Conservation (phyloP, 1,140 invertebrate species). For the Cecropterus lyciades region DNA sequence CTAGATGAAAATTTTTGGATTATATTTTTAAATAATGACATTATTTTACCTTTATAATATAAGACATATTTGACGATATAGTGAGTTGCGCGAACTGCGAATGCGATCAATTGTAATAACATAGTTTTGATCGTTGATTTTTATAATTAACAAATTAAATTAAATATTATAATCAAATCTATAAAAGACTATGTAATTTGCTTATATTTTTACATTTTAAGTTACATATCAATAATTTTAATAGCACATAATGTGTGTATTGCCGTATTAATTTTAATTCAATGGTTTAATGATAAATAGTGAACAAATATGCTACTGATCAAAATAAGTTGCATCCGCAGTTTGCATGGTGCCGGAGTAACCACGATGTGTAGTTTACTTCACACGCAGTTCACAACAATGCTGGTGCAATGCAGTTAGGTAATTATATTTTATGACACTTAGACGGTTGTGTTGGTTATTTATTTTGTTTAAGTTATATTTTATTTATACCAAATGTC, state of each 20-base stretch:
- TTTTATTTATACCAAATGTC: slow-evolving; percentile 78
- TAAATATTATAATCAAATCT: background rate
- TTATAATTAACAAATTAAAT: background rate
- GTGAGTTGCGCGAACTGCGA: slow-evolving; percentile 16
- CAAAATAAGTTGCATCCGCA: slow-evolving; percentile 9
- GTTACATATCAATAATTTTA: background rate
- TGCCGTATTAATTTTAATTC: too few species aligned
- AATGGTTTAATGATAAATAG: background rate
- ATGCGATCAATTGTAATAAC: slow-evolving; percentile 8
- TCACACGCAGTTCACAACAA: slow-evolving; percentile 15
- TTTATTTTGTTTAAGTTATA: slow-evolving; percentile 80
- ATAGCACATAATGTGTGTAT: too few species aligned
- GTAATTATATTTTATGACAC: slow-evolving; percentile 52
- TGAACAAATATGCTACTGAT: slow-evolving; percentile 10
- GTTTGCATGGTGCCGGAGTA: slow-evolving; percentile 7
- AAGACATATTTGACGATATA: slow-evolving; percentile 8
- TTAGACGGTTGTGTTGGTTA: slow-evolving; percentile 78
- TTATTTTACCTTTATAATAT: slow-evolving; percentile 15
- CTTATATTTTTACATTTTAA: background rate
- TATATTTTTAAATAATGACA: slow-evolving; percentile 27
- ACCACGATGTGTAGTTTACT: slow-evolving; percentile 1
- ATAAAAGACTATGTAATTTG: too few species aligned
- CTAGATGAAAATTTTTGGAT: slow-evolving; percentile 14
- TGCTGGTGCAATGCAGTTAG: slow-evolving; percentile 49
- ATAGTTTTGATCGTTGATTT: background rate